Evolutionary conservation across 2,113 vertebrate genomes (phyloP), one percentile per base, ranked within the genome.

Genomic region (Stigmatopora argus): DNA sequence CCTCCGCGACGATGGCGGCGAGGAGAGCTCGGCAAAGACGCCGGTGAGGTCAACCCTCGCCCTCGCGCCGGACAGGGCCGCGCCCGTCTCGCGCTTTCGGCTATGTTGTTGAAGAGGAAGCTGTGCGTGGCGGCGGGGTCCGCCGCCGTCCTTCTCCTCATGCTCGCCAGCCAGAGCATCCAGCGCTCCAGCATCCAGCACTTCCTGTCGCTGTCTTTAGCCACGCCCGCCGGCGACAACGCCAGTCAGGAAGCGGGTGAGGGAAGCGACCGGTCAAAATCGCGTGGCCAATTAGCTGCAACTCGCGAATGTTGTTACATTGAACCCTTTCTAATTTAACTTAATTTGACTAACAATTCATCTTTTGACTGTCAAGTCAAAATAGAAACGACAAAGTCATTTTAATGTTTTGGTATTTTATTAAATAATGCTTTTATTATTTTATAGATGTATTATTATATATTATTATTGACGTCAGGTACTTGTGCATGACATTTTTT

Each of bases 71-170:
- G 58, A 21, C 26, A 15, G 0, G 34, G 57, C 57, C n/a, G 2
- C 57, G 18, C 62, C 60, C 59, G 6, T 41, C 0, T 47, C 35
- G 1, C 45, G 38, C 21, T 9, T 67, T 63, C 66, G 67, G 70
- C 67, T 73, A 92, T 91, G 90, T 64, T 88, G 66, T 61, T 75
- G 9, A 87, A 74, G 75, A 89, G 63, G 78, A 91, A 90, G 73
- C 10, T 85, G 70, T 91, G 78, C 7, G 71, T 83, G 4, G 67
- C 23, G 1, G 35, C 66, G 31, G 2, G 83, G 59, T 75, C 82
- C 1, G 62, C 81, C 1, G 73, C 68, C 48, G 67, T 90, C 71
- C 65, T 91, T 62, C 83, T 92, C 64, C 83, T 91, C 60, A 88
- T 88, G 86, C 67, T 92, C 0, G 86, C 82, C 63, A 87, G 74